phyloP scores from a whole-genome alignment of 2,888 invertebrate genomes.

The Orchesellides sinensis region DNA sequence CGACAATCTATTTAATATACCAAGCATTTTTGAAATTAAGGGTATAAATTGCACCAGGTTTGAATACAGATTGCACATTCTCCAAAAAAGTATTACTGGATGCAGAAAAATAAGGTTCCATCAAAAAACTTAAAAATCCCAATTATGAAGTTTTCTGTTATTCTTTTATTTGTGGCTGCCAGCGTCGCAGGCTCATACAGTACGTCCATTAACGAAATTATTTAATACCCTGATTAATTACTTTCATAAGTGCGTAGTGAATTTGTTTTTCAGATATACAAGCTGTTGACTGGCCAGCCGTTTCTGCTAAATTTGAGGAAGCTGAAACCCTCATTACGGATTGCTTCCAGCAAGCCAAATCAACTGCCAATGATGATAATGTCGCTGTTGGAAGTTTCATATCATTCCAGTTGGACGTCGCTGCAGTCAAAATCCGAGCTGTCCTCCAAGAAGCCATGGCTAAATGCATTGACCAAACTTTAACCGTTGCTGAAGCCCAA shows the following conservation, averaged over 20 bases:
- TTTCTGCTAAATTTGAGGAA: constrained; percentile 14
- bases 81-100: too few species aligned
- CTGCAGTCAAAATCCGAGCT: constrained; percentile 2
- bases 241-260: too few species aligned
- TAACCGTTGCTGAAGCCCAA: constrained; percentile 9
- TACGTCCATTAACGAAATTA: background rate
- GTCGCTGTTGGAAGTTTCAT: constrained; percentile 7
- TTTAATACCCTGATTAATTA: background rate
- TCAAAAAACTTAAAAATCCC: background rate
- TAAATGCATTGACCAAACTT: background rate
- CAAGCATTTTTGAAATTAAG: too few species aligned
- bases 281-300: constrained; percentile 11
- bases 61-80: too few species aligned
- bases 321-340: background rate
- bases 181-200: constrained; percentile 12
- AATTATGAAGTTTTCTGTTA: constrained; percentile 20
- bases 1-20: too few species aligned
- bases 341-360: background rate
- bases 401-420: constrained; percentile 5
- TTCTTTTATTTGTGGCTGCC: constrained; percentile 7
- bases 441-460: background rate
- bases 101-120: too few species aligned
- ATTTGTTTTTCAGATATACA: too few species aligned
- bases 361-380: constrained; percentile 21
- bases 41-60: too few species aligned